Evolutionary conservation across 2,888 invertebrate species (phyloP).

Genomic region (Meteorus cinctellus): DNA sequence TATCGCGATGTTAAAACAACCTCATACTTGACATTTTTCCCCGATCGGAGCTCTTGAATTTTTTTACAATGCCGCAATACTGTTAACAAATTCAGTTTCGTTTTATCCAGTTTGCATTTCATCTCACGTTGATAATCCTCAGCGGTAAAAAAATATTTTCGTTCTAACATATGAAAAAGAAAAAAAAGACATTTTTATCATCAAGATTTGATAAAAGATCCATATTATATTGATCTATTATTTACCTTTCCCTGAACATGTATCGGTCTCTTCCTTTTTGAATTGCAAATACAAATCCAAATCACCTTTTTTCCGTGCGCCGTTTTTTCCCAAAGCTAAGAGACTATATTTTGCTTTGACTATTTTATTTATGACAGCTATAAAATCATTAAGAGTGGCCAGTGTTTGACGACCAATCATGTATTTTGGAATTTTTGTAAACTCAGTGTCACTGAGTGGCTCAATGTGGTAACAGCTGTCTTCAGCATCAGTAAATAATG

Average conservation of each 20-base stretch:
- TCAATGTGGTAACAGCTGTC: slow-evolving; percentile 54
- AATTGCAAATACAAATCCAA: slow-evolving; percentile 63
- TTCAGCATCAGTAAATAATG: slow-evolving; percentile 59
- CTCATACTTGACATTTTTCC: slow-evolving; percentile 58
- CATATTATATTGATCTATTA: background rate
- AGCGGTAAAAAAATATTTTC: slow-evolving; percentile 63
- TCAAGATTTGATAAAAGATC: background rate
- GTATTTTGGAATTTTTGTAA: slow-evolving; percentile 64
- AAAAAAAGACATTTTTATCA: slow-evolving; percentile 2
- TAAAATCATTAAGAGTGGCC: slow-evolving; percentile 58
- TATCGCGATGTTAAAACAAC: slow-evolving; percentile 42
- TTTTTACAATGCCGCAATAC: slow-evolving; percentile 66
- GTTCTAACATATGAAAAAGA: slow-evolving; percentile 53
- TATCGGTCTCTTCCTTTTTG: slow-evolving; percentile 59
- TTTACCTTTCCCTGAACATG: slow-evolving; percentile 57
- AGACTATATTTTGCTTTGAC: slow-evolving; percentile 65
- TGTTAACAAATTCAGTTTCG: slow-evolving; percentile 65
- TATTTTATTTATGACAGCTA: slow-evolving; percentile 61
- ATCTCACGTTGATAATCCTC: slow-evolving; percentile 64
- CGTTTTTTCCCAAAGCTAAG: slow-evolving; percentile 60
- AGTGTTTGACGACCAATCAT: slow-evolving; percentile 65
- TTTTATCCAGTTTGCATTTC: slow-evolving; percentile 64
- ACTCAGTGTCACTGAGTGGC: slow-evolving; percentile 57
- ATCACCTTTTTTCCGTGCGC: slow-evolving; percentile 66
- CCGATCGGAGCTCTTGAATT: slow-evolving; percentile 61